Percentiles rank a stretch among this genome's conserved stretches.
phyloP scores from a whole-genome alignment of 2,113 vertebrate genomes.

The Carassius carassius region DNA sequence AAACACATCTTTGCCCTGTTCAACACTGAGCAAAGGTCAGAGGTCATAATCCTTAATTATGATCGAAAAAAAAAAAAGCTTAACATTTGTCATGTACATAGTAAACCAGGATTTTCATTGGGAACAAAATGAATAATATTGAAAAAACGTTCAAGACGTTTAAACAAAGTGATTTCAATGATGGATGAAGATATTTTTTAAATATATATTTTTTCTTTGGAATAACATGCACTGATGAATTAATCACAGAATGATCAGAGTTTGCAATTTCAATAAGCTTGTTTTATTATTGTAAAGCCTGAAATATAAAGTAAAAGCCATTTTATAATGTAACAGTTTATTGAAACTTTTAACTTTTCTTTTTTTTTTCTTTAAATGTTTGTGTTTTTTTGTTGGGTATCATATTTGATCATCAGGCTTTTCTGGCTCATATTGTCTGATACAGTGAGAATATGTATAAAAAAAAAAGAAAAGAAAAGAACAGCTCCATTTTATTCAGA shows the following conservation, averaged over 20 bases:
- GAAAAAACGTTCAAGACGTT: too few relatives aligned
- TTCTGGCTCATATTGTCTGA: not conserved
- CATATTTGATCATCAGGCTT: not conserved
- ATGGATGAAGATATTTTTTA: not conserved
- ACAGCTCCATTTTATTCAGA: not conserved
- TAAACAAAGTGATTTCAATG: too few relatives aligned
- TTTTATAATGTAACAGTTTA: too few relatives aligned
- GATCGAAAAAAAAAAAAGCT: not conserved
- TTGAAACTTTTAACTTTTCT: too few relatives aligned
- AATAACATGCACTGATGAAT: not conserved
- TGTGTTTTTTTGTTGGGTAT: not conserved
- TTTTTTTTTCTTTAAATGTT: too few relatives aligned
- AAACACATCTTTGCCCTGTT: constrained; percentile 98
- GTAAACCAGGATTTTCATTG: not conserved
- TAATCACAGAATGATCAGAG: not conserved
- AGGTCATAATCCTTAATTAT: not conserved
- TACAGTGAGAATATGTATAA: not conserved
- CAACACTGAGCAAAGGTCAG: constrained; percentile 97
- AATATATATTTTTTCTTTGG: too few relatives aligned
- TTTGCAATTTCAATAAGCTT: not conserved
- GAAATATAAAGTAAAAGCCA: not conserved
- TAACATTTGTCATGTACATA: not conserved
- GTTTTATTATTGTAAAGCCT: not conserved
- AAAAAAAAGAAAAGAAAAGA: too few relatives aligned
- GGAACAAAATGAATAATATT: not conserved